A percentile compares a stretch with the other conserved stretches of the same genome.
Evolutionary conservation across 2,888 invertebrate species (phyloP).

Genomic region (Thymelicus lineola): DNA sequence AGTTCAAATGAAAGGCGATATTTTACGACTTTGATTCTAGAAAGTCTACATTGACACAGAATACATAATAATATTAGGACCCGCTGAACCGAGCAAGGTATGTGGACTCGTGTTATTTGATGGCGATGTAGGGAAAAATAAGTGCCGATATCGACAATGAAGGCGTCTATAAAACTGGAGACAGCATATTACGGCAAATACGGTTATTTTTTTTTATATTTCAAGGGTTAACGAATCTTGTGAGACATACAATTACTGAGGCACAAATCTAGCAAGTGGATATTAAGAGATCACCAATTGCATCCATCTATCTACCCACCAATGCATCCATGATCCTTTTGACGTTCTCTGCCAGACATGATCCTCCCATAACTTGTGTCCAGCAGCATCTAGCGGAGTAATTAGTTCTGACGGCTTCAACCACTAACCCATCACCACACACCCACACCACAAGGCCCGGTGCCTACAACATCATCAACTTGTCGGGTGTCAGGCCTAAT

Average conservation of each 20-base stretch:
- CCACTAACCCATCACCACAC: too few species aligned
- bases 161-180: slow-evolving; percentile 68
- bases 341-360: too few species aligned
- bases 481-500: too few species aligned
- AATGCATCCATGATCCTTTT: too few species aligned
- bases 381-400: too few species aligned
- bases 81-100: slow-evolving; percentile 64
- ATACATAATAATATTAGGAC: slow-evolving; percentile 53
- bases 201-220: slow-evolving; percentile 66
- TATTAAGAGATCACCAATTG: too few species aligned
- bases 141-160: slow-evolving; percentile 60
- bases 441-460: too few species aligned
- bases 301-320: too few species aligned
- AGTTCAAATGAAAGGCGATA: slow-evolving; percentile 1
- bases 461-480: too few species aligned
- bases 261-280: too few species aligned
- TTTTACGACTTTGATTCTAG: slow-evolving; percentile 48
- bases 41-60: slow-evolving; percentile 62
- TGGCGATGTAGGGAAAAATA: slow-evolving; percentile 63
- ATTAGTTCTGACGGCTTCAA: too few species aligned
- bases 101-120: slow-evolving; percentile 62
- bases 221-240: slow-evolving; percentile 69
- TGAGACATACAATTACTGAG: slow-evolving; percentile 60
- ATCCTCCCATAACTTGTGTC: too few species aligned
- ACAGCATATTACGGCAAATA: slow-evolving; percentile 68